Evolutionary conservation across 92 coral and sea anemone species (phyloP).

Genomic region (Phymanthus crucifer): DNA sequence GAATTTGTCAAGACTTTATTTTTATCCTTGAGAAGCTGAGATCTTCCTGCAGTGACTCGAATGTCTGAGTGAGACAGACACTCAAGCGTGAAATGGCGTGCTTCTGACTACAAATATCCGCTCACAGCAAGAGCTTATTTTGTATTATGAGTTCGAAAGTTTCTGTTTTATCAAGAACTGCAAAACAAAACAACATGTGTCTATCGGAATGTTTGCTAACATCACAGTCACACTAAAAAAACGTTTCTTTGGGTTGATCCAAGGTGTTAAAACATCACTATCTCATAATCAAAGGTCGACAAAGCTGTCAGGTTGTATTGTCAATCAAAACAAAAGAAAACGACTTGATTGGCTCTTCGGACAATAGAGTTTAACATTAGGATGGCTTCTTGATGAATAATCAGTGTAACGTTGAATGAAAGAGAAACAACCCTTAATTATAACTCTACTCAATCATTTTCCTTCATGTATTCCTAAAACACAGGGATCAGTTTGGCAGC

Average conservation of each 20-base stretch:
- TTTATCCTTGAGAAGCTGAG: neutral
- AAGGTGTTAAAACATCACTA: neutral
- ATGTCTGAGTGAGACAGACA: neutral
- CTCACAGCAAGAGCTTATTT: neutral
- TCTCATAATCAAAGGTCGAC: neutral
- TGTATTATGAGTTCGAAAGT: neutral
- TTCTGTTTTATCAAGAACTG: neutral
- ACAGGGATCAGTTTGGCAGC: neutral
- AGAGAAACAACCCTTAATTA: neutral
- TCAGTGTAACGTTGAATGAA: neutral
- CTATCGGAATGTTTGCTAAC: constrained; percentile 5
- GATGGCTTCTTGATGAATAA: constrained; percentile 10
- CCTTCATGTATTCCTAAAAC: neutral
- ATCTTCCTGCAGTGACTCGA: neutral
- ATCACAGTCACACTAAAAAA: neutral
- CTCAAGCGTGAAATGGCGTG: neutral
- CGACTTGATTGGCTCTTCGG: neutral
- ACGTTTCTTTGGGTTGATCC: neutral
- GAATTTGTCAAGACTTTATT: neutral
- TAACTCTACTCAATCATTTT: neutral
- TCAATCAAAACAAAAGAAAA: neutral
- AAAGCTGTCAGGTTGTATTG: constrained; percentile 10
- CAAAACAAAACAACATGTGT: neutral
- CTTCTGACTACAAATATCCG: neutral
- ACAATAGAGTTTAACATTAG: neutral